A percentile compares a stretch with the other conserved stretches of the same genome.
Evolutionary conservation across 92 coral and sea anemone genomes (phyloP).

Genomic region (Epizoanthus scotinus): DNA sequence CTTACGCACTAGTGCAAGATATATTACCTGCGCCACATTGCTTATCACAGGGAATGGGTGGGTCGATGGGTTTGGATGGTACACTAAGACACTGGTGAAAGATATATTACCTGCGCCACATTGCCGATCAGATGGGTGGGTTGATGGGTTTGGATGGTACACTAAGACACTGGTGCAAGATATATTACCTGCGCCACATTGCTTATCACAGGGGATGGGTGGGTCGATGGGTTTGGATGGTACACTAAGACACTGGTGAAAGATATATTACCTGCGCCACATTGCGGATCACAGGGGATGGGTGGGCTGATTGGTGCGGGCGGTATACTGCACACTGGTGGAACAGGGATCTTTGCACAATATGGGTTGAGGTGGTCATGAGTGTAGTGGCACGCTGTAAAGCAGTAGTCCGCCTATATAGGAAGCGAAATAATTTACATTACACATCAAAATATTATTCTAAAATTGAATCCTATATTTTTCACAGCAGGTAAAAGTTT

Average conservation of each 20-base stretch:
- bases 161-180: too few species aligned
- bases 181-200: constrained; percentile 74
- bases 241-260: too few species aligned
- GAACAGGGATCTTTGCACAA: constrained; percentile 69
- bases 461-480: background rate
- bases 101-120: constrained; percentile 72
- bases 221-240: constrained; percentile 45
- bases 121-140: constrained; percentile 58
- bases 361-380: constrained; percentile 59
- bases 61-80: constrained; percentile 38
- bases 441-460: constrained; percentile 38
- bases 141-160: constrained; percentile 37
- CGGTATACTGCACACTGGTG: constrained; percentile 67
- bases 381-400: constrained; percentile 73
- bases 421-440: background rate
- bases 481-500: too few species aligned
- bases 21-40: constrained; percentile 75
- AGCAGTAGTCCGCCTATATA: constrained; percentile 88
- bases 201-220: constrained; percentile 69
- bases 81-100: too few species aligned
- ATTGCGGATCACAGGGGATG: constrained; percentile 74
- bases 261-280: constrained; percentile 87
- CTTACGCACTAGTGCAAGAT: too few species aligned
- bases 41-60: constrained; percentile 72
- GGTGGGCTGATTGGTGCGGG: constrained; percentile 46